Percentiles rank a stretch among this genome's conserved stretches.
phyloP scores from a whole-genome alignment of 2,113 vertebrate species.

The Hypomesus transpacificus region DNA sequence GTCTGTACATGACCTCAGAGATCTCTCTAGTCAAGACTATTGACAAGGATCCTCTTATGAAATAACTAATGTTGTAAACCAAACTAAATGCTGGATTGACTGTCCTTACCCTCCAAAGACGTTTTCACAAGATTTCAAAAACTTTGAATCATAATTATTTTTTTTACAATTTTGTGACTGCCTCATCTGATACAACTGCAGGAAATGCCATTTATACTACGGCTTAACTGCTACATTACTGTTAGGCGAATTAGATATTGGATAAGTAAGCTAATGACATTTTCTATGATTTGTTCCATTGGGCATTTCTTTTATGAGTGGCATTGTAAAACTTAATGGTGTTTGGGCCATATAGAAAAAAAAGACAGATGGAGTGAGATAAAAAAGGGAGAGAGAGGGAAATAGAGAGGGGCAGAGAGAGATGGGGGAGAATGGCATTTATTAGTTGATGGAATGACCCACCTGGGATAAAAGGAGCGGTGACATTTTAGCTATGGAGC shows the following conservation, averaged over 20 bases:
- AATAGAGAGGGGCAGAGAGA: slow-evolving; percentile 28
- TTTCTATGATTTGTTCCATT: slow-evolving; percentile 33
- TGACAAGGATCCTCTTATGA: not conserved
- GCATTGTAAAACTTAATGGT: slow-evolving; percentile 40
- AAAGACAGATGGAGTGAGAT: not conserved
- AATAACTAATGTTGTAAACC: not conserved
- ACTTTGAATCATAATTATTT: not conserved
- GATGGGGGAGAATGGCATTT: slow-evolving; percentile 51
- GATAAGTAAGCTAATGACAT: slow-evolving; percentile 58
- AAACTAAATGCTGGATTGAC: not conserved
- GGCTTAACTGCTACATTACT: slow-evolving; percentile 39
- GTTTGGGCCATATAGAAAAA: slow-evolving; percentile 21
- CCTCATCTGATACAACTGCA: slow-evolving; percentile 26
- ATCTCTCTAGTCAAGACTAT: too few species aligned
- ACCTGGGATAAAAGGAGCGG: slow-evolving; percentile 58
- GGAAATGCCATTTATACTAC: slow-evolving; percentile 26
- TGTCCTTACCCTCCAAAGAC: not conserved
- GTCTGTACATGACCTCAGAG: too few species aligned
- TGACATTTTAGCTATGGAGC: slow-evolving; percentile 64
- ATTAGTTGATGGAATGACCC: slow-evolving; percentile 61
- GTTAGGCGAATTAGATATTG: slow-evolving; percentile 40
- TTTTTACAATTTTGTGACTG: too few species aligned
- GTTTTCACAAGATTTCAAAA: not conserved
- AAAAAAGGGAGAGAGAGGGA: not conserved
- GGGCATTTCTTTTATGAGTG: slow-evolving; percentile 40